phyloP scores from a whole-genome alignment of 2,888 invertebrate genomes.

The Nebria salina region DNA sequence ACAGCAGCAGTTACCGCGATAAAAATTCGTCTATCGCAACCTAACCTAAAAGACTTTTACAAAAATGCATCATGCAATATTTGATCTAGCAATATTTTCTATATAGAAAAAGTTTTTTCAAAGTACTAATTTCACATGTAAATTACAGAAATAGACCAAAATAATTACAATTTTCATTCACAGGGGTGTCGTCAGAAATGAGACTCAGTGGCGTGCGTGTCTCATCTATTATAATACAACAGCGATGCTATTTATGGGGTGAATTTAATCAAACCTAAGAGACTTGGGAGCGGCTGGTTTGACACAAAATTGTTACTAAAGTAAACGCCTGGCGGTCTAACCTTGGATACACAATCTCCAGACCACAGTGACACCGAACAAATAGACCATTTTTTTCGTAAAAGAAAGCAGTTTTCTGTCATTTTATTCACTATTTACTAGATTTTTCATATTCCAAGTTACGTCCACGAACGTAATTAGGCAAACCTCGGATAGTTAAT shows the following conservation, averaged over 20 bases:
- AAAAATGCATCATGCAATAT: no score
- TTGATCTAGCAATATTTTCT: no score
- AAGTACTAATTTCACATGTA: neutral
- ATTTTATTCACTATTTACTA: neutral
- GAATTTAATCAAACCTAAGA: conserved; percentile 28
- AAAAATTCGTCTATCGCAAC: neutral
- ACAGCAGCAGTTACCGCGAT: neutral
- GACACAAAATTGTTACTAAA: conserved; percentile 24
- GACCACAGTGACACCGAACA: conserved; percentile 21
- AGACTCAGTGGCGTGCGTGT: conserved; percentile 26
- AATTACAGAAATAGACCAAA: neutral
- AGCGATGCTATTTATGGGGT: conserved; percentile 17
- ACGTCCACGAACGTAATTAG: conserved; percentile 4
- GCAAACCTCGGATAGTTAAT: neutral
- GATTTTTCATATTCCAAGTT: neutral
- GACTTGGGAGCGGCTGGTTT: conserved; percentile 17
- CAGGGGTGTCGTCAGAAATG: neutral
- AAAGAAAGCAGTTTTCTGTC: neutral
- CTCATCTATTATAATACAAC: neutral
- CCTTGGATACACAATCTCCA: conserved; percentile 25
- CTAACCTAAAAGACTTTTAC: no score
- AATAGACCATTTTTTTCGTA: neutral
- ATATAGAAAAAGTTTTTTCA: no score
- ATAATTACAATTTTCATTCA: conserved; percentile 16
- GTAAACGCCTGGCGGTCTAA: conserved; percentile 14